phyloP scores from a whole-genome alignment of 2,797 vertebrate species.

The Propithecus deckenii region DNA sequence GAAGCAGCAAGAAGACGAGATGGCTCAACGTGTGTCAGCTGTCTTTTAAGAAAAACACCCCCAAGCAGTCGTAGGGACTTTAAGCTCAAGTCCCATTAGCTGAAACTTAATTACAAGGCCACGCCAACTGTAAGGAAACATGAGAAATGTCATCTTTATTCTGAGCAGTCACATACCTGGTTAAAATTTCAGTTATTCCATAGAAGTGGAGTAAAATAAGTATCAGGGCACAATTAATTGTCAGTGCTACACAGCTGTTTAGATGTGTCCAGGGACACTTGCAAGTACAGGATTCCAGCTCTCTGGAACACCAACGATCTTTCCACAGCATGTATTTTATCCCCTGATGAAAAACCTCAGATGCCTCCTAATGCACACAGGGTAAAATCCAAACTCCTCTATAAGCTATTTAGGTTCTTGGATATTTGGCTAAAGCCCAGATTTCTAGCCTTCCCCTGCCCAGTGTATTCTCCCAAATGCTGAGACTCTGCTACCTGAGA shows the following conservation, averaged over 20 bases:
- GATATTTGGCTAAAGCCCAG: neutral
- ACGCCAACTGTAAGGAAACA: neutral
- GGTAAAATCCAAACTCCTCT: neutral
- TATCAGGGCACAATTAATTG: neutral
- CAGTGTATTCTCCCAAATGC: neutral
- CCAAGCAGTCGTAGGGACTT: neutral
- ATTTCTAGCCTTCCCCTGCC: neutral
- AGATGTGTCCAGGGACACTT: neutral
- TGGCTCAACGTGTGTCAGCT: accelerated
- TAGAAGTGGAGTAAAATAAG: neutral
- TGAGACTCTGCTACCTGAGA: accelerated
- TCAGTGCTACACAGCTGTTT: neutral
- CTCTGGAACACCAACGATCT: neutral
- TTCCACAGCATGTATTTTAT: neutral
- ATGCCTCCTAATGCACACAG: neutral
- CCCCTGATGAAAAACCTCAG: neutral
- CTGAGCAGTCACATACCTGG: neutral
- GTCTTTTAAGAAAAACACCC: neutral
- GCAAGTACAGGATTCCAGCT: neutral
- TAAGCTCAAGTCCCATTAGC: neutral
- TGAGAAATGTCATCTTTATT: neutral
- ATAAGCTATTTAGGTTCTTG: neutral
- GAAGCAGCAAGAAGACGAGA: neutral
- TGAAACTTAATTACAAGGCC: neutral
- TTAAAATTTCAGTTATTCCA: neutral